Evolutionary conservation across 2,113 vertebrate species (phyloP).

Genomic region (Engystomops pustulosus): DNA sequence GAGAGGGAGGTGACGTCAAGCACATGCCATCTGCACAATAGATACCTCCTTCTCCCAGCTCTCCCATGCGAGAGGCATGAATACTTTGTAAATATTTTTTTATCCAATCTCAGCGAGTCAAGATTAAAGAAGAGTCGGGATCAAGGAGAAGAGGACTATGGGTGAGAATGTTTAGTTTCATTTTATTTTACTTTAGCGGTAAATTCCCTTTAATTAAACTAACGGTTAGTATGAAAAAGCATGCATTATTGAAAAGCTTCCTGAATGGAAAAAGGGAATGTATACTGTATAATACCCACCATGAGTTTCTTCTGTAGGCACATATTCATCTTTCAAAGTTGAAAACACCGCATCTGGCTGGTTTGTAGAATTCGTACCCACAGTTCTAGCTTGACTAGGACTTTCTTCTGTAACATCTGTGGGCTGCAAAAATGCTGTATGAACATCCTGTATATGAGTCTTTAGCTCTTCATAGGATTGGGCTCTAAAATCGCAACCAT

Average conservation of each 20-base stretch:
- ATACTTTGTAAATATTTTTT: too few relatives aligned
- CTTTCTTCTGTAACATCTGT: constrained; percentile 87
- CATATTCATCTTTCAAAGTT: constrained; percentile 85
- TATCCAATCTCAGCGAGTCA: too few relatives aligned
- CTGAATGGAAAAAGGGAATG: neutral
- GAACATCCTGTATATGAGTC: constrained; percentile 96
- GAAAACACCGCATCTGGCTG: constrained; percentile 86
- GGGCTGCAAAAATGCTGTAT: constrained; percentile 95
- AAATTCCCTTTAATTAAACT: too few relatives aligned
- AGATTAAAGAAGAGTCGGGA: too few relatives aligned
- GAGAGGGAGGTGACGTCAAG: too few relatives aligned
- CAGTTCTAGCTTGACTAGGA: constrained; percentile 73
- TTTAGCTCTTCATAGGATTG: constrained; percentile 96
- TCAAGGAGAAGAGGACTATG: too few relatives aligned
- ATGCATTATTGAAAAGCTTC: neutral
- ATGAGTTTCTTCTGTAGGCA: constrained; percentile 82
- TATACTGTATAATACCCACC: constrained; percentile 72
- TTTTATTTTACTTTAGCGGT: too few relatives aligned
- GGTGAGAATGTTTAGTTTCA: too few relatives aligned
- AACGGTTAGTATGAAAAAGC: neutral
- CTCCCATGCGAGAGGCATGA: too few relatives aligned
- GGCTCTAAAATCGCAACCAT: constrained; percentile 97
- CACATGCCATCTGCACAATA: too few relatives aligned
- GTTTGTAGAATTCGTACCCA: constrained; percentile 80
- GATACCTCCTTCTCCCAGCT: too few relatives aligned